These are phyloP conservation scores for Pemphredon lugubris DNA, from an alignment of 2,888 invertebrate species.

Conservation along the genomic window DNA sequence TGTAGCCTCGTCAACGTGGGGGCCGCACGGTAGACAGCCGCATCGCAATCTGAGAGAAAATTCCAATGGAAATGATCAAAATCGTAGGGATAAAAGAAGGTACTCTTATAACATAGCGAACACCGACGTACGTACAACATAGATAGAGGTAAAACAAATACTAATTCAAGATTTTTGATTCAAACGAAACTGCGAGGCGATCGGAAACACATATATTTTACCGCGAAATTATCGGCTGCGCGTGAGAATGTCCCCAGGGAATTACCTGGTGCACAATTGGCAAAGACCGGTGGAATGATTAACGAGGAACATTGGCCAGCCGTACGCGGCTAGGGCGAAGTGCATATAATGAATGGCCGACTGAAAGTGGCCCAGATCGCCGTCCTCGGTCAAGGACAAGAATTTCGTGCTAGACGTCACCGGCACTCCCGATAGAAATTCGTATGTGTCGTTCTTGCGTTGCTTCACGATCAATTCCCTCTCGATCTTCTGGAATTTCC, in stretches of 20 bases:
- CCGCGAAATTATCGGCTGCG: not conserved
- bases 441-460: conserved; percentile 91
- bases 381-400: conserved; percentile 88
- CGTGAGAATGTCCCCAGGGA: not conserved
- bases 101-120: too few species aligned
- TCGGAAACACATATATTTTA: too few species aligned
- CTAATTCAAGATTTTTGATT: not conserved
- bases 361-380: conserved; percentile 87
- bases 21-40: conserved; percentile 84
- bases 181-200: too few species aligned
- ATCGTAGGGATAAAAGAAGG: not conserved
- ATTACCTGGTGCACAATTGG: conserved; percentile 85
- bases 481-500: conserved; percentile 91
- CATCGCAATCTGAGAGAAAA: conserved; percentile 77
- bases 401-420: conserved; percentile 91
- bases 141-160: not conserved
- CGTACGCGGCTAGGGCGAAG: conserved; percentile 92
- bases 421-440: conserved; percentile 92
- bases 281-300: conserved; percentile 88
- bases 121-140: not conserved
- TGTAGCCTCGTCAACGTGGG: conserved; percentile 82
- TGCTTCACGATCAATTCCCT: conserved; percentile 88
- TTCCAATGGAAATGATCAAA: conserved; percentile 8
- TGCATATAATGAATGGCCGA: conserved; percentile 92
- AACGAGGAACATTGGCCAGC: conserved; percentile 93